Conservation (phyloP, 2,113 vertebrate species). For the Riparia riparia region DNA sequence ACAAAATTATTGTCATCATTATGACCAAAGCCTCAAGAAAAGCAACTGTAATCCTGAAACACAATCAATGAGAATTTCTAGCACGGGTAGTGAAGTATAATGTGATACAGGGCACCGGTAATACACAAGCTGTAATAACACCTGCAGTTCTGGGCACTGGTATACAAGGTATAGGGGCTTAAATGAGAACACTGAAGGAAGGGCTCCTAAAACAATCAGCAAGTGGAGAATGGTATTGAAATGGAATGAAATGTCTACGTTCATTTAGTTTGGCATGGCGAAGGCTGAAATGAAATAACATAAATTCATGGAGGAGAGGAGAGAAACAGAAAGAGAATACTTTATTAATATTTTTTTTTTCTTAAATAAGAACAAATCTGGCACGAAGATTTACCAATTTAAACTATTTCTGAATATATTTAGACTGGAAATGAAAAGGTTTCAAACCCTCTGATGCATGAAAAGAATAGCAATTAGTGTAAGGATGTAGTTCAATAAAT, state of each 20-base stretch:
- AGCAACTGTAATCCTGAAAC: not conserved
- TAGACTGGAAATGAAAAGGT: not conserved
- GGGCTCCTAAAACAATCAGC: not conserved
- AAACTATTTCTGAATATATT: not conserved
- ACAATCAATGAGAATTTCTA: not conserved
- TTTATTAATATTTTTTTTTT: not conserved
- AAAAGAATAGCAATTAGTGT: not conserved
- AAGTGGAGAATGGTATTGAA: not conserved
- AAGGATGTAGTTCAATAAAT: not conserved
- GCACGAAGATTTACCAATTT: not conserved
- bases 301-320: not conserved
- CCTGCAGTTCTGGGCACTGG: not conserved
- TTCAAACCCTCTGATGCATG: not conserved
- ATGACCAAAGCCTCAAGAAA: not conserved
- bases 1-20: not conserved
- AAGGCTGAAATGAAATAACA: not conserved
- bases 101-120: fast-evolving
- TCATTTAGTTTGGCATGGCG: not conserved
- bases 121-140: not conserved
- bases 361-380: not conserved
- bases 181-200: not conserved
- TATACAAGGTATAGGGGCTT: not conserved
- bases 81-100: not conserved
- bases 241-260: not conserved
- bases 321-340: not conserved